These are phyloP conservation scores for Parazoanthus swiftii DNA, from an alignment of 92 coral and sea anemone genomes.

Conservation along the genomic window DNA sequence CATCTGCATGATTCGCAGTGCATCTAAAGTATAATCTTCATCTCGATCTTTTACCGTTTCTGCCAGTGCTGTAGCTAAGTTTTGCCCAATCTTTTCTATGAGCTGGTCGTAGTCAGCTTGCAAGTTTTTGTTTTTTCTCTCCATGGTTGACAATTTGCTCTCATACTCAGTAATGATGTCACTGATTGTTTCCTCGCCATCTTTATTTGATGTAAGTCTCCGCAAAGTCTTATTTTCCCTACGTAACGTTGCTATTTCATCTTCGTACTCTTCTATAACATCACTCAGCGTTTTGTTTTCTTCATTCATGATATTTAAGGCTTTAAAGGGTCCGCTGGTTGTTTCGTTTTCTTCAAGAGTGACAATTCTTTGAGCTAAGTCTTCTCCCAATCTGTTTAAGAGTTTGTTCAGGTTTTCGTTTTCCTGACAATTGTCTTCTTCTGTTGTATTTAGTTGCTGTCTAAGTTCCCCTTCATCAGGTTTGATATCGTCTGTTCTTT, in stretches of 20 bases:
- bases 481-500: neutral
- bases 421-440: neutral
- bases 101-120: constrained; percentile 33
- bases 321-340: constrained; percentile 24
- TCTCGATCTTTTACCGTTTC: neutral
- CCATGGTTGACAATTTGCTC: constrained; percentile 42
- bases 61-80: constrained; percentile 43
- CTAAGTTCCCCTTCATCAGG: neutral
- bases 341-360: constrained; percentile 2
- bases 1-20: neutral
- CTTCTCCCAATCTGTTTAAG: constrained; percentile 17
- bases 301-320: constrained; percentile 56
- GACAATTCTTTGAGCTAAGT: constrained; percentile 7
- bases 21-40: neutral
- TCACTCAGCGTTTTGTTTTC: constrained; percentile 62
- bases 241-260: constrained; percentile 52
- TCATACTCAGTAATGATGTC: constrained; percentile 65
- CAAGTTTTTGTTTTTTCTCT: constrained; percentile 19
- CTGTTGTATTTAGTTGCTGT: neutral
- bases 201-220: constrained; percentile 31
- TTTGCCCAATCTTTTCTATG: constrained; percentile 48
- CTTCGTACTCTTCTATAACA: constrained; percentile 68
- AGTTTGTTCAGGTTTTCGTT: constrained; percentile 6
- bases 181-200: constrained; percentile 44
- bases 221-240: constrained; percentile 47